phyloP scores from a whole-genome alignment of 2,888 invertebrate species.

The Crossocerus cetratus region DNA sequence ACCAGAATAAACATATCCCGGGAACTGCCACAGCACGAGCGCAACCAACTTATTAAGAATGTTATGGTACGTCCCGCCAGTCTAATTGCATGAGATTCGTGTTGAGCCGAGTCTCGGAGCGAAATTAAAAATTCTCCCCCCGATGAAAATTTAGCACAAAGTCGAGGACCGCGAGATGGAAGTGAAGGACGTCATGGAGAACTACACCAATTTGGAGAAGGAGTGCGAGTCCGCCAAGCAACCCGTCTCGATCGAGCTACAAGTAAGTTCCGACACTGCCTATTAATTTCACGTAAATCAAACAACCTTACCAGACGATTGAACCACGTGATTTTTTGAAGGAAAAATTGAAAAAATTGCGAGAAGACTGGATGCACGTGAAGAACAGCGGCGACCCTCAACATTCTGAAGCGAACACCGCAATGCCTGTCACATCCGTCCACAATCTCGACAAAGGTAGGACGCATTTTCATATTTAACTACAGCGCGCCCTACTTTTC shows the following conservation, averaged over 20 bases:
- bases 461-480: constrained; percentile 19
- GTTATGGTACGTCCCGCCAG: constrained; percentile 73
- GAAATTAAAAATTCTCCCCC: too few species aligned
- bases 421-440: constrained; percentile 25
- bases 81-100: too few species aligned
- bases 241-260: constrained; percentile 77
- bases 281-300: background rate
- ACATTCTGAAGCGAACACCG: constrained; percentile 42
- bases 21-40: constrained; percentile 76
- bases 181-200: constrained; percentile 82
- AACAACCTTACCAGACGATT: too few species aligned
- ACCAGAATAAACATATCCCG: constrained; percentile 77
- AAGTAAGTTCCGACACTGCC: constrained; percentile 69
- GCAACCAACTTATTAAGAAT: constrained; percentile 74
- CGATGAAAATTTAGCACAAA: constrained; percentile 70
- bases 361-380: constrained; percentile 79
- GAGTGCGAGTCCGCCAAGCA: constrained; percentile 78
- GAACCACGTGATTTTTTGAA: constrained; percentile 45
- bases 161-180: constrained; percentile 80
- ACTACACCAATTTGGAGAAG: constrained; percentile 82
- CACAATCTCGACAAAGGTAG: constrained; percentile 60
- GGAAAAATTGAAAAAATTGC: constrained; percentile 79
- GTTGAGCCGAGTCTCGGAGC: too few species aligned
- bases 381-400: constrained; percentile 71
- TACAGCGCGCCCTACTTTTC: background rate